Evolutionary conservation across 2,113 vertebrate species (phyloP).

Genomic region (Chrysochloris asiatica): DNA sequence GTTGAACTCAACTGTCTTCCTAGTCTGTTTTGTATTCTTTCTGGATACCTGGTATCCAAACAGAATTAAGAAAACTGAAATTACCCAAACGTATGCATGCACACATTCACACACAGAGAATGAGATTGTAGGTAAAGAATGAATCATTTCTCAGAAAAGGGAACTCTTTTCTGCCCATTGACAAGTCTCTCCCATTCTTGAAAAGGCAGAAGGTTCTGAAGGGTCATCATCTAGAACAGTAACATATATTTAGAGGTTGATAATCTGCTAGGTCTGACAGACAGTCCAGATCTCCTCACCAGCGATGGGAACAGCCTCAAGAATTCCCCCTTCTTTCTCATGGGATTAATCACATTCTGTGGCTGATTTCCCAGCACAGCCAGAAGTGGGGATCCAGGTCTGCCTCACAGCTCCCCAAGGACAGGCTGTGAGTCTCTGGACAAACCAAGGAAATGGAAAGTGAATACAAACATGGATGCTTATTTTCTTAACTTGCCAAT

Average conservation of each 20-base stretch:
- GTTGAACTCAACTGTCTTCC: neutral
- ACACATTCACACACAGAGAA: neutral
- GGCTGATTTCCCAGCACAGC: constrained; percentile 85
- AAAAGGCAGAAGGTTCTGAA: constrained; percentile 79
- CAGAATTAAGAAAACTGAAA: constrained; percentile 57
- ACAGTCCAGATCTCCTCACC: constrained; percentile 42
- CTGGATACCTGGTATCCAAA: neutral
- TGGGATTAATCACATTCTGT: constrained; percentile 85
- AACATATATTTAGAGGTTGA: constrained; percentile 76
- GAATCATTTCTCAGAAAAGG: constrained; percentile 78
- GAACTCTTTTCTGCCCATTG: constrained; percentile 77
- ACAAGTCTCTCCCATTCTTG: constrained; percentile 81
- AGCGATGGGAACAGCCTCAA: constrained; percentile 53
- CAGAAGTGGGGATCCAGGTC: constrained; percentile 82
- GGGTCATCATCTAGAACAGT: constrained; percentile 81
- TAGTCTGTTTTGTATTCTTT: neutral
- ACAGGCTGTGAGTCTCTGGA: constrained; percentile 83
- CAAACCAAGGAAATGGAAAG: constrained; percentile 85
- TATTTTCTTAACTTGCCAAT: constrained; percentile 86
- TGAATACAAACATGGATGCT: constrained; percentile 86
- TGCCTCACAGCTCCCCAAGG: constrained; percentile 84
- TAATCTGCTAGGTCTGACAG: constrained; percentile 71
- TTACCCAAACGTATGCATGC: neutral
- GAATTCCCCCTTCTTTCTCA: constrained; percentile 64
- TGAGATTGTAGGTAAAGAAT: constrained; percentile 72